Evolutionary conservation across 2,888 invertebrate species (phyloP).

Genomic region (Macrophya alboannulata): DNA sequence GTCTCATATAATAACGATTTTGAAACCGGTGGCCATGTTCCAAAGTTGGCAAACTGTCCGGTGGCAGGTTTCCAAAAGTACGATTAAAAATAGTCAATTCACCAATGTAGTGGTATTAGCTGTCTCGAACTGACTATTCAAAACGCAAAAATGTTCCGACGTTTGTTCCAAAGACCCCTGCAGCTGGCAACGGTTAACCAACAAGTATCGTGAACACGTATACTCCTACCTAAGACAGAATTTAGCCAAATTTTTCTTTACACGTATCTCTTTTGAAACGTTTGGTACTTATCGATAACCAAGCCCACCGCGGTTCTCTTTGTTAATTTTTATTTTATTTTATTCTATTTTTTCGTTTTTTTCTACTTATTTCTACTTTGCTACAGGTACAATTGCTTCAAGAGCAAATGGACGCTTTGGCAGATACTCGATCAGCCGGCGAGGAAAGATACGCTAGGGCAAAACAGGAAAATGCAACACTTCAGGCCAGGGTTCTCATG

Average conservation of each 20-base stretch:
- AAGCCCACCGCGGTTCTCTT: background rate
- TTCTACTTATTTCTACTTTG: slow-evolving; percentile 61
- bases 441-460: slow-evolving; percentile 94
- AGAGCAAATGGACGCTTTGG: slow-evolving; percentile 94
- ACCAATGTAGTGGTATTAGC: background rate
- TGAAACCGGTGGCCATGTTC: slow-evolving; percentile 20
- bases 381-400: slow-evolving; percentile 94
- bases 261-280: background rate
- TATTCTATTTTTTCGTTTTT: background rate
- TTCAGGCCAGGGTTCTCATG: slow-evolving; percentile 95
- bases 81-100: slow-evolving; percentile 47
- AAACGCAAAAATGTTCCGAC: slow-evolving; percentile 40
- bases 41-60: background rate
- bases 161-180: slow-evolving; percentile 43
- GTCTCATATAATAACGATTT: slow-evolving; percentile 24
- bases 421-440: slow-evolving; percentile 92
- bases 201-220: slow-evolving; percentile 6
- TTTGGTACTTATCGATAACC: background rate
- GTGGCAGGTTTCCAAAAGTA: slow-evolving; percentile 47
- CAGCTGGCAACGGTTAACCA: slow-evolving; percentile 6
- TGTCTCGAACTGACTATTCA: slow-evolving; percentile 9
- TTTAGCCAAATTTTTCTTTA: background rate
- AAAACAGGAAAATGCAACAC: slow-evolving; percentile 95
- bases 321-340: too few relatives aligned
- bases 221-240: background rate